Evolutionary conservation across 1,140 invertebrate genomes (phyloP).

Genomic region (Platyscapa corneri): DNA sequence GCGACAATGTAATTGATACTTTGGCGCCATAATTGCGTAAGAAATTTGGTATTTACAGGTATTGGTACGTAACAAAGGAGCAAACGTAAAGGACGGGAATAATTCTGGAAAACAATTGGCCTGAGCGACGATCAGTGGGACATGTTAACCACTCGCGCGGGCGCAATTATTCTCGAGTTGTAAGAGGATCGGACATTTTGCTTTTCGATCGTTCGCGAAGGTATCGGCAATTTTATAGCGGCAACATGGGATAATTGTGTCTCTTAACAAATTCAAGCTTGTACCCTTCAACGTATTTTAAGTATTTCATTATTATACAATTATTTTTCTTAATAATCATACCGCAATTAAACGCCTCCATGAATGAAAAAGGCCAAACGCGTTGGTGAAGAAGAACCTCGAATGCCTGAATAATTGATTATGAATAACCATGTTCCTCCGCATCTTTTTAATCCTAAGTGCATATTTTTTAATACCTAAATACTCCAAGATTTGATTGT

Average conservation of each 20-base stretch:
- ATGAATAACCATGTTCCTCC: not conserved
- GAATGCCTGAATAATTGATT: not conserved
- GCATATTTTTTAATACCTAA: not conserved
- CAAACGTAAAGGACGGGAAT: not conserved
- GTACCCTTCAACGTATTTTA: not conserved
- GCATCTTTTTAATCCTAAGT: not conserved
- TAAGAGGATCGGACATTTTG: not conserved
- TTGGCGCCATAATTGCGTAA: not conserved
- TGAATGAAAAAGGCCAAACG: not conserved
- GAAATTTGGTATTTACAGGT: not conserved
- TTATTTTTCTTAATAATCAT: not conserved
- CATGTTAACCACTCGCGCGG: not conserved
- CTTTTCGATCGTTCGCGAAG: not conserved
- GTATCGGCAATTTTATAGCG: not conserved
- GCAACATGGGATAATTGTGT: not conserved
- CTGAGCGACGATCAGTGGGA: not conserved
- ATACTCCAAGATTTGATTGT: not conserved
- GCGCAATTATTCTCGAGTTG: not conserved
- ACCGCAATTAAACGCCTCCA: not conserved
- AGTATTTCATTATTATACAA: not conserved
- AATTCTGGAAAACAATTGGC: conserved; percentile 34
- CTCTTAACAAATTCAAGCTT: not conserved
- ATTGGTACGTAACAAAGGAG: not conserved
- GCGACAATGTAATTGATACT: conserved; percentile 45
- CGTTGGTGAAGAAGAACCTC: not conserved